Evolutionary conservation across 2,797 vertebrate species (phyloP).

Genomic region (Tiaroga cobitis): DNA sequence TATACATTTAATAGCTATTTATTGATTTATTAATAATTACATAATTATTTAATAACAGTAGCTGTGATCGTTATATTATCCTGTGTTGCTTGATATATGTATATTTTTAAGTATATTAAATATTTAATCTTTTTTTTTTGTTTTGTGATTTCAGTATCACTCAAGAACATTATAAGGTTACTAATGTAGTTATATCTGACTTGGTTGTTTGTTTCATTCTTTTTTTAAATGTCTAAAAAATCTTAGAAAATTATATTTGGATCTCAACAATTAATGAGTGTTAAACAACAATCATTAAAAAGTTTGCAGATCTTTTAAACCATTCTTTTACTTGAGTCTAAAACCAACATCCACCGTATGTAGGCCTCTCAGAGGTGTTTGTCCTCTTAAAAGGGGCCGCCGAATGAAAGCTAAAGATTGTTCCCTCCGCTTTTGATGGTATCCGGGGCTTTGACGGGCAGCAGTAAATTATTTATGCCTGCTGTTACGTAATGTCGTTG

Average conservation of each 20-base stretch:
- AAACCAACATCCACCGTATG: neutral
- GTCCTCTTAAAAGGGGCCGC: conserved; percentile 22
- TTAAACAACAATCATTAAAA: neutral
- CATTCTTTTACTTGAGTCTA: neutral
- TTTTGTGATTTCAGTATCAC: neutral
- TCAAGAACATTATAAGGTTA: neutral
- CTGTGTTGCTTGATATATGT: neutral
- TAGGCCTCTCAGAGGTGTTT: conserved; percentile 18
- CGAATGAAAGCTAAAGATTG: conserved; percentile 38
- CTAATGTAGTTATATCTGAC: neutral
- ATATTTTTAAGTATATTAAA: neutral
- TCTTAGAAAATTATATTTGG: neutral
- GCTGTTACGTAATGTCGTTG: conserved; percentile 73
- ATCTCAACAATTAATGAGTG: neutral
- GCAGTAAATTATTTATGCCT: conserved; percentile 70
- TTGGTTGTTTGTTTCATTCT: neutral
- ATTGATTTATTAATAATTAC: neutral
- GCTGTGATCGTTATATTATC: neutral
- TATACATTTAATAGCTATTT: neutral
- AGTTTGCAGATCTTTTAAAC: neutral
- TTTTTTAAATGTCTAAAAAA: neutral
- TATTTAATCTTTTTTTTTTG: neutral
- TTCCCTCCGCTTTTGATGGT: conserved; percentile 24
- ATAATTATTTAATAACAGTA: neutral
- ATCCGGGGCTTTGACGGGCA: conserved; percentile 49